A percentile compares a stretch with the other conserved stretches of the same genome.
These are phyloP conservation scores for Stenodera caucasica DNA, from an alignment of 2,888 invertebrate species.

Conservation along the genomic window DNA sequence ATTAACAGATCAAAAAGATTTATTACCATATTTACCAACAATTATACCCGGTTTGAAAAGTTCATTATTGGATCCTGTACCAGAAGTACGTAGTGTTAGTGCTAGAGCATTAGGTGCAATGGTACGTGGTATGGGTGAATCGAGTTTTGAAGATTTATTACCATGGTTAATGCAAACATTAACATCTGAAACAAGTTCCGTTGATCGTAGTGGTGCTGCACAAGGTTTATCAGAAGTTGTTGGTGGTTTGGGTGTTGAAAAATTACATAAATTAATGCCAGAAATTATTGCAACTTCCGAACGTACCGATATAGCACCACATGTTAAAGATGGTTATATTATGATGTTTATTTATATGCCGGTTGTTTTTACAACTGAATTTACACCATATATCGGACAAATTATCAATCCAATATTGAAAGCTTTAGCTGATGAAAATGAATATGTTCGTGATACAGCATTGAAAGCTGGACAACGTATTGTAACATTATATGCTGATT, in stretches of 20 bases:
- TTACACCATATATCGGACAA: conserved; percentile 86
- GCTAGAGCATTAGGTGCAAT: conserved; percentile 96
- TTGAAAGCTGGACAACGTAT: conserved; percentile 95
- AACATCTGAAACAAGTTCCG: conserved; percentile 92
- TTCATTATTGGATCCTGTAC: conserved; percentile 95
- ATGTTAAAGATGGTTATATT: conserved; percentile 99
- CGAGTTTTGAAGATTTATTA: conserved; percentile 91
- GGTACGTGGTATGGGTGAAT: conserved; percentile 97
- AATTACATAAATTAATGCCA: conserved; percentile 96
- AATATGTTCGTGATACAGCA: conserved; percentile 97
- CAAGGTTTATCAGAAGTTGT: conserved; percentile 92
- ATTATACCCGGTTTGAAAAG: conserved; percentile 97
- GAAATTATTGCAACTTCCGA: conserved; percentile 94
- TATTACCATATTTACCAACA: conserved; percentile 92
- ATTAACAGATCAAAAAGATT: conserved; percentile 96
- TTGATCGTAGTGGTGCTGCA: conserved; percentile 94
- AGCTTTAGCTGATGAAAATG: conserved; percentile 98
- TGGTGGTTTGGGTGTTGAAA: conserved; percentile 92
- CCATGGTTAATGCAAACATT: conserved; percentile 99
- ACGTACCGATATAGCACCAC: conserved; percentile 89
- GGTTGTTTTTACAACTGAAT: conserved; percentile 92
- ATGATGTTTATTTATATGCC: conserved; percentile 99
- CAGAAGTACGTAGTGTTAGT: conserved; percentile 95
- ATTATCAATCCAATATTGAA: conserved; percentile 97
- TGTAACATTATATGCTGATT: conserved; percentile 94